Percentiles rank a stretch among this genome's conserved stretches.
Conservation (phyloP, 2,797 vertebrate species). For the Falco columbarius region DNA sequence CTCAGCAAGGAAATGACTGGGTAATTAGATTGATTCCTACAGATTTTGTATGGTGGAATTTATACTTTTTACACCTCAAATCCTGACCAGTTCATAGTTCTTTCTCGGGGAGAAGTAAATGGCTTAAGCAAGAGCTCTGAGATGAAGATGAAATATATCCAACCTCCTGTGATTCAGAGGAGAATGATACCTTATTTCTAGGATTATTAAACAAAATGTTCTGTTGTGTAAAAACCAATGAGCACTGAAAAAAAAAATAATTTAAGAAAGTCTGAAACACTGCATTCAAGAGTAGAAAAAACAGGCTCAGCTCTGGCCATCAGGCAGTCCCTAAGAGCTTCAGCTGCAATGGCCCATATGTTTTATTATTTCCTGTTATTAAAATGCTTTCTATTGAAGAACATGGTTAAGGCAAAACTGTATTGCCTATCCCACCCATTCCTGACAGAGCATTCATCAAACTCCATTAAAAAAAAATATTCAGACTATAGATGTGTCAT, state of each 20-base stretch:
- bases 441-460: not conserved
- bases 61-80: not conserved
- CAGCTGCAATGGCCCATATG: not conserved
- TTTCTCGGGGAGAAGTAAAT: not conserved
- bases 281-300: not conserved
- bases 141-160: not conserved
- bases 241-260: not conserved
- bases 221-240: not conserved
- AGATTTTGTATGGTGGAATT: not conserved
- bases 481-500: not conserved
- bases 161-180: not conserved
- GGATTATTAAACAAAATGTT: not conserved
- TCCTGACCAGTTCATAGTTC: not conserved
- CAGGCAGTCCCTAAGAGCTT: not conserved
- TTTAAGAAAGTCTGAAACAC: not conserved
- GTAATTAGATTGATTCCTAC: not conserved
- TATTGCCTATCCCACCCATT: not conserved
- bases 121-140: not conserved
- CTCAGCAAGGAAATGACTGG: not conserved
- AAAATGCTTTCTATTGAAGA: constrained; percentile 1
- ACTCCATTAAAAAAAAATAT: not conserved
- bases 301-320: not conserved
- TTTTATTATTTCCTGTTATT: constrained; percentile 21
- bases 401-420: not conserved
- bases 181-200: not conserved